Conservation (phyloP, 53 echinoderm and acorn worm species). For the Glandiceps talaboti region DNA sequence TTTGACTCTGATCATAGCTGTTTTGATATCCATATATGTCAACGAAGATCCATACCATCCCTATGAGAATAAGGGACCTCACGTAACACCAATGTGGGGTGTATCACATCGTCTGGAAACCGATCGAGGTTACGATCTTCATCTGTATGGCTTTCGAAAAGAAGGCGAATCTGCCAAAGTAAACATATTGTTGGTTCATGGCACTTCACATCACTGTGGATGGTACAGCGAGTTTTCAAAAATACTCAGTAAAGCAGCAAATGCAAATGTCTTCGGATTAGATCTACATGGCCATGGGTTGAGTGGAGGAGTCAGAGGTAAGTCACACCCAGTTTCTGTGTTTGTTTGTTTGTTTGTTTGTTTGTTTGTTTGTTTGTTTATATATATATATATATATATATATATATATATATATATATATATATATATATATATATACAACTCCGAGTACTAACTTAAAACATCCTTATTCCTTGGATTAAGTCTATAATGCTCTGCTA, state of each 20-base stretch:
- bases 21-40: neutral
- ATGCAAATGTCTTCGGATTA: neutral
- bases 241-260: neutral
- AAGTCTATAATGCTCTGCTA: too few species aligned
- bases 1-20: neutral
- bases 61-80: neutral
- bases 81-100: neutral
- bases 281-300: neutral
- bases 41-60: neutral
- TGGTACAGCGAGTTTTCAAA: neutral
- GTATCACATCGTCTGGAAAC: neutral
- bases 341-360: too few species aligned
- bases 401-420: too few species aligned
- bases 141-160: neutral
- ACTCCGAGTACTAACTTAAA: too few species aligned
- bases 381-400: too few species aligned
- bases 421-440: too few species aligned
- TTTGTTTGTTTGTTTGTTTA: too few species aligned
- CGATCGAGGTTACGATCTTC: neutral
- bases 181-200: neutral
- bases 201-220: neutral
- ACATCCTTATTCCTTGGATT: too few species aligned
- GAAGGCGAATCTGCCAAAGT: neutral
- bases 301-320: neutral
- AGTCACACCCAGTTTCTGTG: too few species aligned